These are phyloP conservation scores for Spilogale gracilis DNA, from an alignment of 2,113 vertebrate species.

Conservation along the genomic window DNA sequence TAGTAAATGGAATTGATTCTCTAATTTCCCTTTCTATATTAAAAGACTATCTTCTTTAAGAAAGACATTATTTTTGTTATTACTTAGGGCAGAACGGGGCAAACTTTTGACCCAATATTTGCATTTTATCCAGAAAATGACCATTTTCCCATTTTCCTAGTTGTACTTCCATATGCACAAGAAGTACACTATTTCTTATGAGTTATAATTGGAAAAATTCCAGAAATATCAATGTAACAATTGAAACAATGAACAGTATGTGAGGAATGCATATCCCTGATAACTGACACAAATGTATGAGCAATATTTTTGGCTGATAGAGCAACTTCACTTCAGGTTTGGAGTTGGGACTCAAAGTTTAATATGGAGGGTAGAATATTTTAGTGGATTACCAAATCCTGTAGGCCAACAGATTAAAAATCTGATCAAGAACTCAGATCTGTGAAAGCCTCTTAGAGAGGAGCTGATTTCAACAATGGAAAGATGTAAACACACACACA, in stretches of 20 bases:
- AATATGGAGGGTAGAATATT: neutral
- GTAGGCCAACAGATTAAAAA: neutral
- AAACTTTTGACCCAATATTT: neutral
- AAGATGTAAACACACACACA: neutral
- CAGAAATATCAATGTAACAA: neutral
- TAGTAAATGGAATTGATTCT: no score
- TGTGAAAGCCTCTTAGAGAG: neutral
- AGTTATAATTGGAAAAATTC: neutral
- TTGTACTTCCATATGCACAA: neutral
- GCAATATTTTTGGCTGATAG: neutral
- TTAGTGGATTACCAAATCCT: neutral
- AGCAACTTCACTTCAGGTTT: neutral
- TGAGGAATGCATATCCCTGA: neutral
- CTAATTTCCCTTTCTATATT: no score
- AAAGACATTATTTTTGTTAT: slow-evolving; percentile 14
- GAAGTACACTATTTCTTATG: neutral
- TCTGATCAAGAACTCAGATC: neutral
- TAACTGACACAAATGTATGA: neutral
- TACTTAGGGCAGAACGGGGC: neutral
- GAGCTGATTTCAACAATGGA: neutral
- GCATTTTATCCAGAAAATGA: slow-evolving; percentile 21
- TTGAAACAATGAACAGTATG: neutral
- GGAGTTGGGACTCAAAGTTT: neutral
- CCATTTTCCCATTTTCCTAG: neutral
- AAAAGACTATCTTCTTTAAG: neutral